Percentiles rank a stretch among this genome's conserved stretches.
Conservation (phyloP, 2,113 vertebrate genomes). For the Plecotus auritus region DNA sequence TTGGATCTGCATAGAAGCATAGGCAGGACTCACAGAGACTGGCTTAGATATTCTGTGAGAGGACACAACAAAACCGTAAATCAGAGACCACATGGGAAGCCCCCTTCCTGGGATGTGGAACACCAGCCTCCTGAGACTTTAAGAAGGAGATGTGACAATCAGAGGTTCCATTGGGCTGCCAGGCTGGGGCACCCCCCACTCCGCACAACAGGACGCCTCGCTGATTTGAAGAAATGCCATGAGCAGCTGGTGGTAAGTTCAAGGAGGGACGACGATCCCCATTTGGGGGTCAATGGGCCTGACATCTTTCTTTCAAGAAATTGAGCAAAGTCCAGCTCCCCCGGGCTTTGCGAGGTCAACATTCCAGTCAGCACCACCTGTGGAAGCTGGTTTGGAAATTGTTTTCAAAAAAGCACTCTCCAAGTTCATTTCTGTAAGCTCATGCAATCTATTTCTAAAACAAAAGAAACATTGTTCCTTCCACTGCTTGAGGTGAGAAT, state of each 20-base stretch:
- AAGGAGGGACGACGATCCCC: background rate
- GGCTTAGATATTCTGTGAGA: slow-evolving; percentile 44
- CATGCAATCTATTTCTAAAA: background rate
- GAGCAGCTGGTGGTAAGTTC: slow-evolving; percentile 12
- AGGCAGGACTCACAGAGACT: background rate
- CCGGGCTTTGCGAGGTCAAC: background rate
- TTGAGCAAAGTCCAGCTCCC: background rate
- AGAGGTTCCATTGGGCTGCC: background rate
- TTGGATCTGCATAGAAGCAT: slow-evolving; percentile 49
- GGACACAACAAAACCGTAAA: slow-evolving; percentile 28
- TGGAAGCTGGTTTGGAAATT: slow-evolving; percentile 11
- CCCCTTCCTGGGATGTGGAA: background rate
- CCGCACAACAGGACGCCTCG: slow-evolving; percentile 10
- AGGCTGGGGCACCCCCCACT: background rate
- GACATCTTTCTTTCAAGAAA: slow-evolving; percentile 42
- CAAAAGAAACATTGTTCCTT: background rate
- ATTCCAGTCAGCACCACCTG: background rate
- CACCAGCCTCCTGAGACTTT: background rate
- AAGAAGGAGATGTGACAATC: background rate
- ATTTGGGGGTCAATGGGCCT: background rate
- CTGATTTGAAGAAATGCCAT: slow-evolving; percentile 69
- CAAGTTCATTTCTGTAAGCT: background rate
- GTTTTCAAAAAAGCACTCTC: background rate
- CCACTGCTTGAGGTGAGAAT: background rate
- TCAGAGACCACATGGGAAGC: slow-evolving; percentile 51